Evolutionary conservation across 1,140 invertebrate species (phyloP), one percentile per base, ranked within the genome.

Genomic region (Hirudo medicinalis): DNA sequence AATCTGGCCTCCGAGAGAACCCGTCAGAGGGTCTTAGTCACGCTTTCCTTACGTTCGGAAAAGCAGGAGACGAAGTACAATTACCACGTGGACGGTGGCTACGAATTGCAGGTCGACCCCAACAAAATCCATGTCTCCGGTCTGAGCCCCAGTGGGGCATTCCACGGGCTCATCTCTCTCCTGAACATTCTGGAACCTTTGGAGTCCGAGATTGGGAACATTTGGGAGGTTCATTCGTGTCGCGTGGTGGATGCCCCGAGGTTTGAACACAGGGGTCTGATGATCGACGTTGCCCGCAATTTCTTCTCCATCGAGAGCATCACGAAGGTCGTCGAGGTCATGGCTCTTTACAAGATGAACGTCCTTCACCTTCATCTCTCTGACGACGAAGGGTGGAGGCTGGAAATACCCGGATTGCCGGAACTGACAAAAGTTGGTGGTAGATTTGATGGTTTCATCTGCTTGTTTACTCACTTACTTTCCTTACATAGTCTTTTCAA

Each of bases 371-470:
- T 81, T 0, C 81, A 81, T 71, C 73, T 82, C 40, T 70, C 80
- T 4, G 81, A 82, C 69, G 81, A 82, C 60, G 79, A 82, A 68
- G 80, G 79, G 0, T 82, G 80, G 80, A 73, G 80, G 36, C 32
- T 82, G 0, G 76, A 82, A 72, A 81, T 81, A 13, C 69, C 73
- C 0, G 76, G 74, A 6, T 73, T 80, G 22, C 76, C 77, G 17
- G 79, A 82, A 75, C 75, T 82, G 0, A 81, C 79, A 0, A 29
- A 76, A 75, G 80, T 81, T 67, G 29, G 55, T 55, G 53, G n/a
- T 25, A 13, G 32, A 25, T 25, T 20, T 68, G 2, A 6, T 68
- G 11, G 11, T 27, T 20, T 20, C 6, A 6, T 2, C 32, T 36
- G 32, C 32, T 36, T 36, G 6, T n/a, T n/a, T n/a, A n/a, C n/a